Percentiles rank a stretch among this genome's conserved stretches.
Conservation (phyloP, 1,140 invertebrate species). For the Melitaea cinxia region DNA sequence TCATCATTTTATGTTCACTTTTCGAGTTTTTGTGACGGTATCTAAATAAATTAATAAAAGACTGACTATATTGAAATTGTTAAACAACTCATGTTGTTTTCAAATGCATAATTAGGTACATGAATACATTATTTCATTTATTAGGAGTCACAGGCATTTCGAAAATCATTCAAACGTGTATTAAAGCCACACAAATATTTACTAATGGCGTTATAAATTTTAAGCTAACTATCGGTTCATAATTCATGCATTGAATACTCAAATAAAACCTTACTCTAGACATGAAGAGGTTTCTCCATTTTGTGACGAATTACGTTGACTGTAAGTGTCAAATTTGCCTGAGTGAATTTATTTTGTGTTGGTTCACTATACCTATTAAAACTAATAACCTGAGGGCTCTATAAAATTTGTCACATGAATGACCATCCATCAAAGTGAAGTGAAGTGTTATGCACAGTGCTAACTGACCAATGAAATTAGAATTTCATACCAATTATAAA, state of each 20-base stretch:
- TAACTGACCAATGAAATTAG: slow-evolving; percentile 39
- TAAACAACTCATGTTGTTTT: too few species aligned
- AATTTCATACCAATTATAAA: slow-evolving; percentile 9
- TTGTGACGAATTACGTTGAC: slow-evolving; percentile 5
- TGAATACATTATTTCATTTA: not conserved
- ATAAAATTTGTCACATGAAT: slow-evolving; percentile 67
- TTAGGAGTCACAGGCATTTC: not conserved
- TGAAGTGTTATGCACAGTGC: slow-evolving; percentile 50
- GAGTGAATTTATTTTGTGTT: slow-evolving; percentile 5
- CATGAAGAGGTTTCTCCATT: slow-evolving; percentile 7
- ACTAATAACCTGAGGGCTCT: slow-evolving; percentile 54
- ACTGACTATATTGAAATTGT: too few species aligned
- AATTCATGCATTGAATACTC: slow-evolving; percentile 36
- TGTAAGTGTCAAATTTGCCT: slow-evolving; percentile 31
- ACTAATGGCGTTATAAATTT: slow-evolving; percentile 51
- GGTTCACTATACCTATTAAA: slow-evolving; percentile 43
- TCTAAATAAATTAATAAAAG: not conserved
- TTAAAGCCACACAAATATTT: slow-evolving; percentile 43
- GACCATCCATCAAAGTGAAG: slow-evolving; percentile 60
- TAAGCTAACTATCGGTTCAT: slow-evolving; percentile 37
- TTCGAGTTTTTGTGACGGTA: not conserved
- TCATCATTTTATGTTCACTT: too few species aligned
- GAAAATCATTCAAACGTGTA: slow-evolving; percentile 16
- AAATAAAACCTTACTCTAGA: not conserved
- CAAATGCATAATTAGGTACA: not conserved